Percentiles rank a stretch among this genome's conserved stretches.
phyloP scores from a whole-genome alignment of 1,140 invertebrate genomes.

The Eupristina koningsbergeri region DNA sequence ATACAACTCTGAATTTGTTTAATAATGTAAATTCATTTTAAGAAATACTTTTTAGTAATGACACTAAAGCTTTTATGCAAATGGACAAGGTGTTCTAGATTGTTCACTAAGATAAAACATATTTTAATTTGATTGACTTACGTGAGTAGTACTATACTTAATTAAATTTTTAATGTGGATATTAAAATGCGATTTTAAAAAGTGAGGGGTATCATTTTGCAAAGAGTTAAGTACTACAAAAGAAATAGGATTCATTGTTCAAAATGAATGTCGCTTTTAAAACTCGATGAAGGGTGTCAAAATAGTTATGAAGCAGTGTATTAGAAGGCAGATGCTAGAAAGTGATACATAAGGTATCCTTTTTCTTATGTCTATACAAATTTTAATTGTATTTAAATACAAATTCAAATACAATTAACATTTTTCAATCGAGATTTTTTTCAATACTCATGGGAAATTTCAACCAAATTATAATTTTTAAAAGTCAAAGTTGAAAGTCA shows the following conservation, averaged over 20 bases:
- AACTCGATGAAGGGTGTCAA: constrained; percentile 38
- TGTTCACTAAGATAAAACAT: neutral
- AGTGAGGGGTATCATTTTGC: neutral
- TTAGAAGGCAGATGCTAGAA: constrained; percentile 2
- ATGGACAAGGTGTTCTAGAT: neutral
- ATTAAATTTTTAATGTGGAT: constrained; percentile 16
- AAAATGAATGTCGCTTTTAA: constrained; percentile 23
- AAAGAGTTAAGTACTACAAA: constrained; percentile 35
- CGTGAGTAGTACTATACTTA: neutral
- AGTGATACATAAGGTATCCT: no score
- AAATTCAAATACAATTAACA: no score
- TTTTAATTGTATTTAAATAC: no score
- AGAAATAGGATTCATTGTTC: constrained; percentile 33
- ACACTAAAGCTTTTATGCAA: neutral
- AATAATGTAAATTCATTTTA: no score
- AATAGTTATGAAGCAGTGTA: constrained; percentile 31
- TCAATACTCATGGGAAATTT: no score
- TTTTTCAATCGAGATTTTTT: no score
- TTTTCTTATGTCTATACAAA: no score
- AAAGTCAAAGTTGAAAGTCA: no score
- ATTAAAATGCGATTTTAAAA: neutral
- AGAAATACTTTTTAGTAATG: no score
- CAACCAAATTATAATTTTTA: no score
- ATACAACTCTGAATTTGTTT: no score
- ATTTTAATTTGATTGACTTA: neutral